Base-by-base conservation (phyloP, 2,113 vertebrate species). In the Malurus melanocephalus region DNA sequence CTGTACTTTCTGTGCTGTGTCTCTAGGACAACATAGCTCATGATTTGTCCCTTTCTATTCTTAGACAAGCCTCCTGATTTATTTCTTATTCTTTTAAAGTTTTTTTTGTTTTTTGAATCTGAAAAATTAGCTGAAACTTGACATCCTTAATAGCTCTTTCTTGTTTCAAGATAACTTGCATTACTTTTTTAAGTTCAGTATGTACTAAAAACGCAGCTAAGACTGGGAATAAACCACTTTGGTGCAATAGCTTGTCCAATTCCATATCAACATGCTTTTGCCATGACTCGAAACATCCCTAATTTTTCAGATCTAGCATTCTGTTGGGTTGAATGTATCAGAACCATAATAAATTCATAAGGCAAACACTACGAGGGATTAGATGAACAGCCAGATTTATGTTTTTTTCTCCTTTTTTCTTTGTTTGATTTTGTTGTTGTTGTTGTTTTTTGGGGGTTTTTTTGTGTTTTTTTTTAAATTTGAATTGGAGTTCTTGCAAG, bases 1-100 rank as follows among this genome's bases (percentile, higher is more conserved):
- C 91, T 92, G 94, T 92, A 93, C 92, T 95, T 94, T 92, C 66
- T 92, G 83, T 94, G 85, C 93, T 89, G 66, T 82, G 61, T 88
- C 90, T 90, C 80, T 67, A 65, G 79, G 83, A 89, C 85, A 92
- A 60, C 91, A 75, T 35, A 30, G 45, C 76, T 92, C 2, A 0
- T 19, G 59, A 59, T 90, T 91, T 93, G 88, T 95, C 69, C 51
- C 43, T 86, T 91, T 88, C 93, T 92, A 84, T 94, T 93, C 69
- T 93, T 91, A 95, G 90, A 75, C 66, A 76, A 88, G 59, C 42
- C 19, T 33, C n/a, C 27, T 80, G 73, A 65, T 46, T 72, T 51
- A n/a, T 88, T 81, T 86, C 18, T 62, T 68, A 61, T 49, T 56
- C 24, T 65, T 65, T 45, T 35, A 22, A 85, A 71, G 28, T 3